These are phyloP conservation scores for Nineta flava DNA, from an alignment of 2,888 invertebrate genomes.

Conservation along the genomic window DNA sequence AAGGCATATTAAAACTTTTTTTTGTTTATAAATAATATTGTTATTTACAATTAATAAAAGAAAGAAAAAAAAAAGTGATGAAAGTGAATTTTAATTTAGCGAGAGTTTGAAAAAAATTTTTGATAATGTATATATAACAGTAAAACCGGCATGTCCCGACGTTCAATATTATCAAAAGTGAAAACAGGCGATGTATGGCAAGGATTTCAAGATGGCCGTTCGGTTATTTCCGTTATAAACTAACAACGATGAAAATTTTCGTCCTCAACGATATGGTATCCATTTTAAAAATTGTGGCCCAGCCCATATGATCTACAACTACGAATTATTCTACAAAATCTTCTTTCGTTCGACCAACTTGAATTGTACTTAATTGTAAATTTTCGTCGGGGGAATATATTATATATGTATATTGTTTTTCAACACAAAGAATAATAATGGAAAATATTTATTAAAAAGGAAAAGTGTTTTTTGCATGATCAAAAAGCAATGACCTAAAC, in stretches of 20 bases:
- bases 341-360: no score
- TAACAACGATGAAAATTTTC: background rate
- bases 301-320: background rate
- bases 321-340: no score
- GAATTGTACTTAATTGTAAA: no score
- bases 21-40: no score
- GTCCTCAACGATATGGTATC: slow-evolving; percentile 1
- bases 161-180: slow-evolving; percentile 30
- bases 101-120: no score
- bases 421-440: background rate
- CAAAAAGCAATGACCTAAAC: background rate
- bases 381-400: no score
- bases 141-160: slow-evolving; percentile 1
- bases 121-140: no score
- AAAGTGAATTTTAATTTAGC: no score
- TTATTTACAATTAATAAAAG: no score
- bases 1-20: no score
- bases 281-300: slow-evolving; percentile 2
- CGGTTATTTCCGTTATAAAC: slow-evolving; percentile 20
- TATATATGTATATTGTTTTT: no score
- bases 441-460: background rate
- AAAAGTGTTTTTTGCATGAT: background rate
- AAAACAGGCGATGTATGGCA: slow-evolving; percentile 18
- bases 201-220: slow-evolving; percentile 27
- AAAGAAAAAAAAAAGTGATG: no score